These are phyloP conservation scores for Cephus runcator DNA, from an alignment of 2,888 invertebrate genomes.

Conservation along the genomic window DNA sequence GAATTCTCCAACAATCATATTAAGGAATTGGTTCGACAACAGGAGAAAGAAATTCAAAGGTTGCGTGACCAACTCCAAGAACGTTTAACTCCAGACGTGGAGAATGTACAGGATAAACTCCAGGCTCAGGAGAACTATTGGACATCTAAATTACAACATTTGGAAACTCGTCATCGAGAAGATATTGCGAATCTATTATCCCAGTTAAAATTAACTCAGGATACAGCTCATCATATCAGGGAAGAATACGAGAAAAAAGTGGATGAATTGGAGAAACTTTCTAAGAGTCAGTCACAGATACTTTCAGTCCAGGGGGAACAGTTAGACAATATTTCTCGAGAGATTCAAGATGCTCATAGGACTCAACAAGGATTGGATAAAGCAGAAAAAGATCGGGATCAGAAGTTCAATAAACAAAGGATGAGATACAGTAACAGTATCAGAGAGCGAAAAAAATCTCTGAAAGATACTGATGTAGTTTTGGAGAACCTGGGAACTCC, in stretches of 20 bases:
- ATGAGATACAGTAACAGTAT: background rate
- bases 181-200: conserved; percentile 54
- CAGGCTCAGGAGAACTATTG: conserved; percentile 57
- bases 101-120: conserved; percentile 48
- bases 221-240: conserved; percentile 45
- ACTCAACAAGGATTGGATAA: background rate
- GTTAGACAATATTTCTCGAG: conserved; percentile 34
- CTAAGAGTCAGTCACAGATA: conserved; percentile 44
- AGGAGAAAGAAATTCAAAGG: conserved; percentile 68
- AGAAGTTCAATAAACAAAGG: background rate
- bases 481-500: conserved; percentile 22
- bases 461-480: background rate
- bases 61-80: conserved; percentile 67
- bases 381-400: background rate
- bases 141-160: conserved; percentile 54
- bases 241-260: conserved; percentile 54
- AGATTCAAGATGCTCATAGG: conserved; percentile 22
- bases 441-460: background rate
- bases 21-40: conserved; percentile 67
- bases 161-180: conserved; percentile 51
- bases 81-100: conserved; percentile 58
- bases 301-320: conserved; percentile 48
- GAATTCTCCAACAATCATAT: conserved; percentile 63
- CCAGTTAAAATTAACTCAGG: conserved; percentile 52
- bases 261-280: conserved; percentile 47